These are phyloP conservation scores for Ctenopoma multispine DNA, from an alignment of 2,797 vertebrate genomes.

Conservation along the genomic window DNA sequence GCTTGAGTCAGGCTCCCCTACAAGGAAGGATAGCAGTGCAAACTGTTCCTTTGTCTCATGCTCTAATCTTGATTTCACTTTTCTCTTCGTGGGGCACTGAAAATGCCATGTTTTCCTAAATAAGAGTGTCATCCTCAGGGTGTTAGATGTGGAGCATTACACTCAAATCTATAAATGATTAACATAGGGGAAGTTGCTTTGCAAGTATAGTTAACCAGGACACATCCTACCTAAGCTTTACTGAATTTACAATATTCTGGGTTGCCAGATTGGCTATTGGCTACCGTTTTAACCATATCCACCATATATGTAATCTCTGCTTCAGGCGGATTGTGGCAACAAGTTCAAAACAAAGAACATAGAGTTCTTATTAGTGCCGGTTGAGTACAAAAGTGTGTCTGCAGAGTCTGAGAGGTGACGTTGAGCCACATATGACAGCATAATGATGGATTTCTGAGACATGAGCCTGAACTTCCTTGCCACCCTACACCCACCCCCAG, in stretches of 20 bases:
- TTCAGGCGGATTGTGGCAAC: constrained; percentile 13
- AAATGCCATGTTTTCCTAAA: constrained; percentile 48
- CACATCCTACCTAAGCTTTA: constrained; percentile 50
- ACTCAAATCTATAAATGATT: constrained; percentile 32
- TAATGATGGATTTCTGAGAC: constrained; percentile 40
- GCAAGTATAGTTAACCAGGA: constrained; percentile 27
- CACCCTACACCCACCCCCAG: constrained; percentile 12
- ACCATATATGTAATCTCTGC: constrained; percentile 28
- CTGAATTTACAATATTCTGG: constrained; percentile 30
- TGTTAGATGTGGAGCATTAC: constrained; percentile 44
- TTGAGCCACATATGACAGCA: constrained; percentile 57
- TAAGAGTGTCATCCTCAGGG: constrained; percentile 50
- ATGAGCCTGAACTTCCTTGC: constrained; percentile 26
- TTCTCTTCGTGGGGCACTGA: constrained; percentile 36
- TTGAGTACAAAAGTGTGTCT: constrained; percentile 17
- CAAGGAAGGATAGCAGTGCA: constrained; percentile 51
- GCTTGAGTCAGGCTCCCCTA: constrained; percentile 68
- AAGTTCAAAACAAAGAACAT: constrained; percentile 27
- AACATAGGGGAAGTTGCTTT: constrained; percentile 22
- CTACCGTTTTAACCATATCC: constrained; percentile 32
- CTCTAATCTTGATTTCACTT: constrained; percentile 43
- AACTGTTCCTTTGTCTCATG: constrained; percentile 24
- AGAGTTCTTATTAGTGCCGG: constrained; percentile 42
- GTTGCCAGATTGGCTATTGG: constrained; percentile 50
- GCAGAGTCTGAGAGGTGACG: constrained; percentile 38